A percentile compares a stretch with the other conserved stretches of the same genome.
Conservation (phyloP, 2,113 vertebrate genomes). For the Leuciscus idus region DNA sequence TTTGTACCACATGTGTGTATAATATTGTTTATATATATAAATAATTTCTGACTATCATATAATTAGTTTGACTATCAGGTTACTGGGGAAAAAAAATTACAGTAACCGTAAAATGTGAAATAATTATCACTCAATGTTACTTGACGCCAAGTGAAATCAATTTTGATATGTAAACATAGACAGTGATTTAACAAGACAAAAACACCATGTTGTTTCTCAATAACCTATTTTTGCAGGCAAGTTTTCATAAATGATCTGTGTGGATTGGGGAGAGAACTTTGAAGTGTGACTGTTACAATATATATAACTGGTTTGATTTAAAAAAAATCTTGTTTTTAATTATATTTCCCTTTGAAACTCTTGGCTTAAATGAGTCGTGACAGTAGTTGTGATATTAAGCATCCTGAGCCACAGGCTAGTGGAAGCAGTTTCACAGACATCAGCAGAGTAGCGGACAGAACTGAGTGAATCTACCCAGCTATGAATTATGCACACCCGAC, state of each 20-base stretch:
- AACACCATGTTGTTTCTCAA: not conserved
- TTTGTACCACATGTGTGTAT: too few species aligned
- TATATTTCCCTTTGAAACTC: not conserved
- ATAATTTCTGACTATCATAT: too few species aligned
- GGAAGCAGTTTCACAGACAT: slow-evolving; percentile 12
- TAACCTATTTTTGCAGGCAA: not conserved
- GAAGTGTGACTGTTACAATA: not conserved
- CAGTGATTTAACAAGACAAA: not conserved
- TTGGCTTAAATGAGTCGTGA: not conserved
- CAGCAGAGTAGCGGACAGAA: not conserved
- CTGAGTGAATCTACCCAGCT: not conserved
- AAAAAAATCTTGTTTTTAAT: not conserved
- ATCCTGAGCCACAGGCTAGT: slow-evolving; percentile 33
- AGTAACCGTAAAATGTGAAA: too few species aligned
- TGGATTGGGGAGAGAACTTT: not conserved
- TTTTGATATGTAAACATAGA: not conserved
- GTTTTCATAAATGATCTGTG: not conserved
- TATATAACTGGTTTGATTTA: not conserved
- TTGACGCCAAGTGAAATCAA: too few species aligned
- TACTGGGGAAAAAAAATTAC: too few species aligned
- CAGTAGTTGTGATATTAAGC: not conserved
- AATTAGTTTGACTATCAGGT: too few species aligned
- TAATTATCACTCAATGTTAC: too few species aligned
- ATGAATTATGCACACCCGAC: not conserved
- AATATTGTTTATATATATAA: too few species aligned